Percentiles rank a stretch among this genome's conserved stretches.
These are phyloP conservation scores for Villa cingulata DNA, from an alignment of 2,888 invertebrate species.

Conservation along the genomic window DNA sequence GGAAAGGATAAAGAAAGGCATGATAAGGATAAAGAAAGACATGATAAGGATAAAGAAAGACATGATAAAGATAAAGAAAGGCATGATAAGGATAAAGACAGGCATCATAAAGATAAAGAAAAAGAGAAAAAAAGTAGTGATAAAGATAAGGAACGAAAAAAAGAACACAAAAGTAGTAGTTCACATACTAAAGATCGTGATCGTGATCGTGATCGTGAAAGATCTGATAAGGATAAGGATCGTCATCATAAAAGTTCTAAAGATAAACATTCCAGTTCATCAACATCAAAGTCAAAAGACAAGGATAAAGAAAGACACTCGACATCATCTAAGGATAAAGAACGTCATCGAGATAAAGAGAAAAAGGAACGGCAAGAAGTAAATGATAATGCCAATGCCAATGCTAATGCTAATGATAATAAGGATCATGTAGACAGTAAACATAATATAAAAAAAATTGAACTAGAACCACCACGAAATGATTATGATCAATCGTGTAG, in stretches of 20 bases:
- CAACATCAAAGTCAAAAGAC: conserved; percentile 22
- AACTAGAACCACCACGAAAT: conserved; percentile 14
- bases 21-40: conserved; percentile 22
- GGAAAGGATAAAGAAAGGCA: conserved; percentile 26
- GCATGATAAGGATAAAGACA: conserved; percentile 32
- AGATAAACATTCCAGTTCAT: conserved; percentile 35
- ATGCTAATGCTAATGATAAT: conserved; percentile 11
- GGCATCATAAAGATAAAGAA: conserved; percentile 26
- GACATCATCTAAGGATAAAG: conserved; percentile 25
- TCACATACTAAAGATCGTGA: conserved; percentile 3
- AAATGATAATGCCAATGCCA: conserved; percentile 3
- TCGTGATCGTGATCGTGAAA: conserved; percentile 10
- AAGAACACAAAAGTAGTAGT: conserved; percentile 32
- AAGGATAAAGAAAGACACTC: conserved; percentile 31
- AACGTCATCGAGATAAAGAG: conserved; percentile 27
- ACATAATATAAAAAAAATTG: not conserved
- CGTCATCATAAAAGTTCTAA: conserved; percentile 27
- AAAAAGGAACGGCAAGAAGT: conserved; percentile 18
- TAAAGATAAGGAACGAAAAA: conserved; percentile 29
- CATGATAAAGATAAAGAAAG: conserved; percentile 28
- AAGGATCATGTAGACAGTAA: not conserved
- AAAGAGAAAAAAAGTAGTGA: conserved; percentile 27
- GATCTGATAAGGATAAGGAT: conserved; percentile 13
- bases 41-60: conserved; percentile 21
- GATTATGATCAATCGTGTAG: conserved; percentile 24